These are phyloP conservation scores for Panzeria rudis DNA, from an alignment of 2,888 invertebrate genomes.

Conservation along the genomic window DNA sequence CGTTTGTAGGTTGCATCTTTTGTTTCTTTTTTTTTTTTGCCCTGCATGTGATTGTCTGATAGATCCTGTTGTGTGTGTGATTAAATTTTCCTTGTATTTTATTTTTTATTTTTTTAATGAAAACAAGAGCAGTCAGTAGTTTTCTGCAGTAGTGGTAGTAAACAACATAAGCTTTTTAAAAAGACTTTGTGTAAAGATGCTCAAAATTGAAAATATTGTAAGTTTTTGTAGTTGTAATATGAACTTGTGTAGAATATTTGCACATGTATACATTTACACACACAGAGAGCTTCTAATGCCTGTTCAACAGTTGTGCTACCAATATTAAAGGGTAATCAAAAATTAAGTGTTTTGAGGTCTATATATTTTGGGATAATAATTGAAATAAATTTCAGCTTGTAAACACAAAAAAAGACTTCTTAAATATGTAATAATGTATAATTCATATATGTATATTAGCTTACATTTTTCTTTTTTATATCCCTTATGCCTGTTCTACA, in stretches of 20 bases:
- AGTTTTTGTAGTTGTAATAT: slow-evolving; percentile 27
- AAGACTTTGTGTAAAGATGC: slow-evolving; percentile 57
- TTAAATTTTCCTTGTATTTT: slow-evolving; percentile 16
- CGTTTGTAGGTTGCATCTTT: slow-evolving; percentile 46
- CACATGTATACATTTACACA: slow-evolving; percentile 3
- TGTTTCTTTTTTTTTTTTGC: slow-evolving; percentile 19
- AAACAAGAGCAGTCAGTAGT: slow-evolving; percentile 32
- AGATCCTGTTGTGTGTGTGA: slow-evolving; percentile 60
- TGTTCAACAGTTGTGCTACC: slow-evolving; percentile 17
- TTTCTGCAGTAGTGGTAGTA: slow-evolving; percentile 22
- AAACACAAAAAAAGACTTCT: background rate
- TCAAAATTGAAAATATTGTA: slow-evolving; percentile 59
- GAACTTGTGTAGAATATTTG: slow-evolving; percentile 25
- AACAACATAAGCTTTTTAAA: slow-evolving; percentile 54
- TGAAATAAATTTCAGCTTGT: background rate
- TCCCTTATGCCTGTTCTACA: too few species aligned
- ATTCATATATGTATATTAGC: too few species aligned
- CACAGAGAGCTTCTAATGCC: background rate
- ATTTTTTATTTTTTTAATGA: slow-evolving; percentile 1
- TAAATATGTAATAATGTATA: too few species aligned
- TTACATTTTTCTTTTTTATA: background rate
- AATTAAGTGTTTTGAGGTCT: background rate
- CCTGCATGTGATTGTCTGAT: slow-evolving; percentile 51
- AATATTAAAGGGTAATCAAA: slow-evolving; percentile 2
- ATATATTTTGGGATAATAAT: background rate